These are phyloP conservation scores for Bacillus rossius DNA, from an alignment of 1,140 invertebrate genomes.

Conservation along the genomic window DNA sequence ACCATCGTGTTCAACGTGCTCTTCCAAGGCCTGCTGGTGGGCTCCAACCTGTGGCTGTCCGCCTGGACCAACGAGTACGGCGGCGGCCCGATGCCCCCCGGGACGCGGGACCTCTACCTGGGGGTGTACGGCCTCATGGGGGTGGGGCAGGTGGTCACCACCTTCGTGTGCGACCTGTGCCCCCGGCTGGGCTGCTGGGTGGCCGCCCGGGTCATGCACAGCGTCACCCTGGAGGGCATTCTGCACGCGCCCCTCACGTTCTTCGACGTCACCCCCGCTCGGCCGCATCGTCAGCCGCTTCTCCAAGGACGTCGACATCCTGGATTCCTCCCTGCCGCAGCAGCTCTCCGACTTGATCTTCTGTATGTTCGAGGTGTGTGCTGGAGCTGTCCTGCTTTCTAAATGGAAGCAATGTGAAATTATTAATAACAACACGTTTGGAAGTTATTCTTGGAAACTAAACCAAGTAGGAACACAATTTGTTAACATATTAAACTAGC, in stretches of 20 bases:
- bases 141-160: background rate
- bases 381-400: too few relatives aligned
- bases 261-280: slow-evolving; percentile 82
- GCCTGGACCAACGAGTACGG: background rate
- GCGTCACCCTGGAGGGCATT: slow-evolving; percentile 64
- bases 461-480: too few relatives aligned
- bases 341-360: slow-evolving; percentile 65
- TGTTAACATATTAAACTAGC: too few relatives aligned
- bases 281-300: slow-evolving; percentile 85
- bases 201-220: slow-evolving; percentile 70
- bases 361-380: slow-evolving; percentile 78
- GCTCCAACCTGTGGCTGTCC: too few relatives aligned
- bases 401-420: too few relatives aligned
- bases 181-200: slow-evolving; percentile 63
- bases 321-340: slow-evolving; percentile 67
- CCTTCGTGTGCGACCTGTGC: slow-evolving; percentile 42
- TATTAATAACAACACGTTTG: too few relatives aligned
- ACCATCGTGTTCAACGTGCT: too few relatives aligned
- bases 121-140: background rate
- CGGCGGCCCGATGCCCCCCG: background rate
- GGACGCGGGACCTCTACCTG: background rate
- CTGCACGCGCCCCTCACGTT: slow-evolving; percentile 71
- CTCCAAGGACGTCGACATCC: slow-evolving; percentile 69
- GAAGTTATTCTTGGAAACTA: too few relatives aligned
- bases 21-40: too few relatives aligned